These are phyloP conservation scores for Philhelius pedissequus DNA, from an alignment of 2,888 invertebrate genomes.

Conservation along the genomic window DNA sequence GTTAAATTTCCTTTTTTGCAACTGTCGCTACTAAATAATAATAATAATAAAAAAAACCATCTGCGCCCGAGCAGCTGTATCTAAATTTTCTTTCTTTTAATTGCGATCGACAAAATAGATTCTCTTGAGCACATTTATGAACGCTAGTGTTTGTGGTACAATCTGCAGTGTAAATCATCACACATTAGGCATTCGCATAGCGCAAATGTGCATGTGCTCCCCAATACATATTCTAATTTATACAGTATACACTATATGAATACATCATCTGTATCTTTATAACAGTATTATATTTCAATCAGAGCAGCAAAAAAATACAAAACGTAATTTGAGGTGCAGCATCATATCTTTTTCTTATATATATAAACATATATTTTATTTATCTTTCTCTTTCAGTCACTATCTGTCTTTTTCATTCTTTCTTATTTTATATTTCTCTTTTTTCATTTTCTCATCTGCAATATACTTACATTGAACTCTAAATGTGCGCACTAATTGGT, in stretches of 20 bases:
- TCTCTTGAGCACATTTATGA: neutral
- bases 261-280: constrained; percentile 5
- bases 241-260: neutral
- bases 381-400: neutral
- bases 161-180: neutral
- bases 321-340: constrained; percentile 48
- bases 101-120: neutral
- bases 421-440: neutral
- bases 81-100: neutral
- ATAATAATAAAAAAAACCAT: neutral
- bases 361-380: neutral
- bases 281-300: constrained; percentile 51
- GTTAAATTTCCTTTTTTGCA: neutral
- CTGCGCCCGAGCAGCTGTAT: neutral
- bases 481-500: constrained; percentile 64
- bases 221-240: neutral
- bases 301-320: constrained; percentile 7
- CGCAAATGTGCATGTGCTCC: neutral
- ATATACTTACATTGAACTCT: constrained; percentile 56
- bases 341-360: neutral
- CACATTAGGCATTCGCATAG: neutral
- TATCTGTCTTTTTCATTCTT: neutral
- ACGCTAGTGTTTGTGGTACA: neutral
- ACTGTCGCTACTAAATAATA: constrained; percentile 35
- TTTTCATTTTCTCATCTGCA: constrained; percentile 14